Evolutionary conservation across 2,113 vertebrate species (phyloP).

Genomic region (Himantopus leucocephalus): DNA sequence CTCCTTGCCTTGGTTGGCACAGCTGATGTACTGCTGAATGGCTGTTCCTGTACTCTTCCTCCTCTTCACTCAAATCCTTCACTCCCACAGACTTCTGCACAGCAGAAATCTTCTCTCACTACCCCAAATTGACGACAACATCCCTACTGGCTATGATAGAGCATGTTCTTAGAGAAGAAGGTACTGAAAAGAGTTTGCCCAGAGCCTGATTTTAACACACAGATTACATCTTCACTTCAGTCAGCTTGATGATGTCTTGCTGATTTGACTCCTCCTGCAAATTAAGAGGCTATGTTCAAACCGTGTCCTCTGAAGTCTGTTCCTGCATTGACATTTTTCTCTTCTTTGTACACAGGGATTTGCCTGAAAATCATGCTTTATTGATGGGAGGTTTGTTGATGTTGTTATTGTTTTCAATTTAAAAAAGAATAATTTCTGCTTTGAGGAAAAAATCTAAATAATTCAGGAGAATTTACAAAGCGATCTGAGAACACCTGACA

Average conservation of each 20-base stretch:
- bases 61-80: not conserved
- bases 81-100: not conserved
- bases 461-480: not conserved
- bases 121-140: not conserved
- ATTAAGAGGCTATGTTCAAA: not conserved
- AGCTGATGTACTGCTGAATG: not conserved
- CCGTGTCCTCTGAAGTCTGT: not conserved
- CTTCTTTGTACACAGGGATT: not conserved
- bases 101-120: not conserved
- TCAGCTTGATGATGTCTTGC: not conserved
- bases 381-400: not conserved
- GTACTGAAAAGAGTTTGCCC: not conserved
- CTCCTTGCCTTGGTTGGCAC: not conserved
- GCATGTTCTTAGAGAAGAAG: not conserved
- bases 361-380: not conserved
- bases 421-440: not conserved
- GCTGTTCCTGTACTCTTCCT: not conserved
- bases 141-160: not conserved
- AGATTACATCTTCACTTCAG: not conserved
- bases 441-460: not conserved
- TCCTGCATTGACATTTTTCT: not conserved
- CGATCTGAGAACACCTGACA: not conserved
- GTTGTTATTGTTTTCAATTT: not conserved
- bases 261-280: not conserved
- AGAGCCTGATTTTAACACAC: not conserved